Conservation (phyloP, 2,797 vertebrate species). For the Myiotriccus ornatus region DNA sequence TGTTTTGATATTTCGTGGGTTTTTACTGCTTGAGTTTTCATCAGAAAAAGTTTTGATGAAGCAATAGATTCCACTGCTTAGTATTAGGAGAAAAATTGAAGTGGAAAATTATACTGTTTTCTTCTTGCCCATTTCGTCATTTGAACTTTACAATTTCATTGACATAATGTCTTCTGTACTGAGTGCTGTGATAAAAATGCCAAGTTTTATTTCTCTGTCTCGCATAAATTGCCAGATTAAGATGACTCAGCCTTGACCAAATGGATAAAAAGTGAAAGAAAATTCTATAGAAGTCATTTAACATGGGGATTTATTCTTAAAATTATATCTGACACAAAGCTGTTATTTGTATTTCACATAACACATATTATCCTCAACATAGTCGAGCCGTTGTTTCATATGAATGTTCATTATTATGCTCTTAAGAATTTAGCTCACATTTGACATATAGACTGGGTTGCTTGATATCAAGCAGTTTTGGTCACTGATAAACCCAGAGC, state of each 20-base stretch:
- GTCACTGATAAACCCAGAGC: not conserved
- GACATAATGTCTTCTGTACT: not conserved
- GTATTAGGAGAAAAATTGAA: not conserved
- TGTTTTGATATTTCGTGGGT: not conserved
- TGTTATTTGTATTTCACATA: conserved; percentile 1
- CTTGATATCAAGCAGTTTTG: not conserved
- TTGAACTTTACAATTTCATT: conserved; percentile 23
- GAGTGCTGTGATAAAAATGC: not conserved
- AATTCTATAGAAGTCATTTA: conserved; percentile 6
- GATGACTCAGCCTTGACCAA: conserved; percentile 52
- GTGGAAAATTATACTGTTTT: not conserved
- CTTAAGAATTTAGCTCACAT: not conserved
- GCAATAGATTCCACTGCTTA: not conserved
- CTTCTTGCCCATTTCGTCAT: not conserved
- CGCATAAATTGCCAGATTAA: not conserved
- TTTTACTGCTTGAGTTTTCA: not conserved
- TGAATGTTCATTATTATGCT: not conserved
- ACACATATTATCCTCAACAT: not conserved
- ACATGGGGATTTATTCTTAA: not conserved
- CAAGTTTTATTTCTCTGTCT: not conserved
- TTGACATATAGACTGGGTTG: not conserved
- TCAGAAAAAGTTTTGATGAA: not conserved
- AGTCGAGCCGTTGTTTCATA: not conserved
- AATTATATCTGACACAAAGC: not conserved
- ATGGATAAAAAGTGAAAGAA: conserved; percentile 31